These are phyloP conservation scores for Triplophysa bombifrons DNA, from an alignment of 2,797 vertebrate species.

Conservation along the genomic window DNA sequence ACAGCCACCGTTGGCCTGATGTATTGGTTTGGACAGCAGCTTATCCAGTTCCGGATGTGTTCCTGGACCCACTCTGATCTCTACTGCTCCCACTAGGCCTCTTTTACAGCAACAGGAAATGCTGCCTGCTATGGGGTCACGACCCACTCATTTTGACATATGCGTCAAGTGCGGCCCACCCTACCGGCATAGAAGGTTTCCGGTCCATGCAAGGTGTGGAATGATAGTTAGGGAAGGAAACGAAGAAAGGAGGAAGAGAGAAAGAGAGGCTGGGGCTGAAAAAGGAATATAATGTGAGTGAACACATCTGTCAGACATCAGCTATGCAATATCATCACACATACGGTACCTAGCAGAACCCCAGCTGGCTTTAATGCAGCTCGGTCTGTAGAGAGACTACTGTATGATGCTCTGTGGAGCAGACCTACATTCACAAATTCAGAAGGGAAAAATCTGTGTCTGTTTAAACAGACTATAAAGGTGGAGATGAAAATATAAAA, in stretches of 20 bases:
- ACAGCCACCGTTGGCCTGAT: slow-evolving; percentile 68
- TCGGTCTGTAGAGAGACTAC: slow-evolving; percentile 72
- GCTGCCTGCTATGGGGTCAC: slow-evolving; percentile 68
- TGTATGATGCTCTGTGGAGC: slow-evolving; percentile 65
- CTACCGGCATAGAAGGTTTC: slow-evolving; percentile 67
- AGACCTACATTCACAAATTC: slow-evolving; percentile 21
- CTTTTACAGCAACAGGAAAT: slow-evolving; percentile 79
- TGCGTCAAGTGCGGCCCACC: slow-evolving; percentile 76
- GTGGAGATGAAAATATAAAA: neutral
- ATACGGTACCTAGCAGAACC: slow-evolving; percentile 62
- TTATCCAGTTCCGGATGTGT: slow-evolving; percentile 64
- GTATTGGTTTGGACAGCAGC: slow-evolving; percentile 65
- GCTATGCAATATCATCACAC: slow-evolving; percentile 70
- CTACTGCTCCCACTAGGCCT: slow-evolving; percentile 66
- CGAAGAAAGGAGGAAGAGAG: slow-evolving; percentile 42
- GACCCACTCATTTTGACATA: slow-evolving; percentile 74
- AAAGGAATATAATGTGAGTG: slow-evolving; percentile 27
- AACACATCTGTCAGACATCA: slow-evolving; percentile 78
- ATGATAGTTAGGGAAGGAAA: slow-evolving; percentile 60
- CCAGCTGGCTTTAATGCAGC: slow-evolving; percentile 73
- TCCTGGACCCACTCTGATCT: slow-evolving; percentile 67
- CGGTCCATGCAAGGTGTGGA: slow-evolving; percentile 76
- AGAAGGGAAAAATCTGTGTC: neutral
- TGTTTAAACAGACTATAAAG: neutral
- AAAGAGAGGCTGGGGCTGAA: neutral